These are phyloP conservation scores for Berghia stephanieae DNA, from an alignment of 1,140 invertebrate genomes.

Conservation along the genomic window DNA sequence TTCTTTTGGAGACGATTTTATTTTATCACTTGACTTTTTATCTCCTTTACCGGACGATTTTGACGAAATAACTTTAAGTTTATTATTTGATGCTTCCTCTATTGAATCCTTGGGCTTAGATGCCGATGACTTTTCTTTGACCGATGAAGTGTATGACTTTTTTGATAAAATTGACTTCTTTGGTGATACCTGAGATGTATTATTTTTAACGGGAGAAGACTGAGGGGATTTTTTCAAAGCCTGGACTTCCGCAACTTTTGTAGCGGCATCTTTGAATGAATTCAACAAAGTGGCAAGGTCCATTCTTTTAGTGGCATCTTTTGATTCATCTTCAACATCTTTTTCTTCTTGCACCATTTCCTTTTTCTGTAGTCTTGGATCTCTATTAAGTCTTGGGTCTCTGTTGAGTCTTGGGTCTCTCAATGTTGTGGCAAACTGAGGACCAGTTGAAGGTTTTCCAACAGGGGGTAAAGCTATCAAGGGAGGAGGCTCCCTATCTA, in stretches of 20 bases:
- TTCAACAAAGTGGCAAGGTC: conserved; percentile 20
- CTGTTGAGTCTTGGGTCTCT: conserved; percentile 23
- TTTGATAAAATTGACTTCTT: too few species aligned
- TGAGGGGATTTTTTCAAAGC: conserved; percentile 4
- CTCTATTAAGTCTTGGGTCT: conserved; percentile 11
- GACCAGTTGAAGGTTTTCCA: background rate
- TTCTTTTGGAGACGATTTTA: too few species aligned
- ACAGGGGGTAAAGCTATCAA: conserved; percentile 19
- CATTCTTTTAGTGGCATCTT: background rate
- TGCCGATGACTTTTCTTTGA: too few species aligned
- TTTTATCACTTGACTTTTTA: too few species aligned
- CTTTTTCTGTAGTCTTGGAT: conserved; percentile 21
- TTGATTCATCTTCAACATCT: conserved; percentile 10
- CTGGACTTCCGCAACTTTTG: conserved; percentile 5
- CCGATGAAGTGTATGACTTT: too few species aligned
- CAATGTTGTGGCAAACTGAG: background rate
- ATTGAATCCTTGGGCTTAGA: too few species aligned
- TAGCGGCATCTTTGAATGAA: conserved; percentile 17
- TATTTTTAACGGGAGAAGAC: too few species aligned
- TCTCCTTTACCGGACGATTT: too few species aligned
- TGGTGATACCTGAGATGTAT: too few species aligned
- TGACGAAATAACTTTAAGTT: too few species aligned
- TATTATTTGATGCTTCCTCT: too few species aligned
- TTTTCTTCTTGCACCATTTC: background rate
- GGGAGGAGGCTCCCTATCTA: conserved; percentile 24